A percentile compares a stretch with the other conserved stretches of the same genome.
phyloP scores from a whole-genome alignment of 64 coral and sea anemone species.

The Stylophora pistillata region DNA sequence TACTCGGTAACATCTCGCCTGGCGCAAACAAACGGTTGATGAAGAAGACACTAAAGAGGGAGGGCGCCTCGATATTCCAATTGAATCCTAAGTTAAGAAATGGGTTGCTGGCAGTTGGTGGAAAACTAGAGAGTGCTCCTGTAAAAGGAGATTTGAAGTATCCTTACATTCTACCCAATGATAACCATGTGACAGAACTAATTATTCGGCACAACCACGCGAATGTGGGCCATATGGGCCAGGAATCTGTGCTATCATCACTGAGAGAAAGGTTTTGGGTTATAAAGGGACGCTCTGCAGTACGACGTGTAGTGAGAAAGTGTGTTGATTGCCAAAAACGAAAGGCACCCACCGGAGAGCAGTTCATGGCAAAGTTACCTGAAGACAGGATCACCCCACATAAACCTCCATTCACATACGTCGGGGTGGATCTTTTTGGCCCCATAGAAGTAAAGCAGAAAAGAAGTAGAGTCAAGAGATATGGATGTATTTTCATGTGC shows the following conservation, averaged over 20 bases:
- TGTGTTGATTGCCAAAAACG: not conserved
- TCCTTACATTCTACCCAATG: not conserved
- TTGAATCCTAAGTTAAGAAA: constrained; percentile 13
- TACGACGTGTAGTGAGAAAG: not conserved
- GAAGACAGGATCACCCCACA: not conserved
- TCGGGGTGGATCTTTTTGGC: constrained; percentile 1
- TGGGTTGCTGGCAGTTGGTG: not conserved
- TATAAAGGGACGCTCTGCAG: not conserved
- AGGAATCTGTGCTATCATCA: not conserved
- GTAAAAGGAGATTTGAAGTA: constrained; percentile 4
- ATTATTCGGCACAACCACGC: not conserved
- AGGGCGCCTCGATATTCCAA: not conserved
- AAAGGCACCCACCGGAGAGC: not conserved
- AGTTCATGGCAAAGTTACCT: not conserved
- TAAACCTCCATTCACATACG: not conserved
- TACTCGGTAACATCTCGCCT: not conserved
- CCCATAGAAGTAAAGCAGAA: not conserved
- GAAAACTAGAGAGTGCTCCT: not conserved
- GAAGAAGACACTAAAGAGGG: not conserved
- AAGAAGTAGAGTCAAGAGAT: not conserved
- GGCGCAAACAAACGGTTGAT: not conserved
- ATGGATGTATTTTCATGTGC: not conserved
- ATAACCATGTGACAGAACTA: constrained; percentile 2
- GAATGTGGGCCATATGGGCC: not conserved
- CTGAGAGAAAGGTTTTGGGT: not conserved